phyloP scores from a whole-genome alignment of 1,140 invertebrate genomes.

The Sitodiplosis mosellana region DNA sequence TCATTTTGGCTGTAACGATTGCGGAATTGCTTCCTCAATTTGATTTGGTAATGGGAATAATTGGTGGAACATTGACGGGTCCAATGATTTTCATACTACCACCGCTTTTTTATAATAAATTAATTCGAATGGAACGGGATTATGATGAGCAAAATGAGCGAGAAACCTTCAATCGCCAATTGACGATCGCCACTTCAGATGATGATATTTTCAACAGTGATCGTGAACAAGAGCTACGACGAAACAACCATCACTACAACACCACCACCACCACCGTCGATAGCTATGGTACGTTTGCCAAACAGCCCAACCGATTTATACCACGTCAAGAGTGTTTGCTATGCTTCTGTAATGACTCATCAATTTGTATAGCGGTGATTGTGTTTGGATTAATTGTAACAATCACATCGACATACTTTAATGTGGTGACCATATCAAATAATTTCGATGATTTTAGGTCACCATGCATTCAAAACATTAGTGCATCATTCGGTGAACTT shows the following conservation, averaged over 20 bases:
- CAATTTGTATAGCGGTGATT: slow-evolving; percentile 17
- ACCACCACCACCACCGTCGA: slow-evolving; percentile 8
- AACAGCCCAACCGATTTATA: slow-evolving; percentile 6
- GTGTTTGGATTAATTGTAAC: slow-evolving; percentile 20
- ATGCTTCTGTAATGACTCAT: slow-evolving; percentile 12
- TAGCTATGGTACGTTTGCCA: slow-evolving; percentile 11
- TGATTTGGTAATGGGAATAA: slow-evolving; percentile 72
- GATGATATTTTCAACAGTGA: neutral
- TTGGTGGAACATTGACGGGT: slow-evolving; percentile 67
- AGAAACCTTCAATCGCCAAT: neutral
- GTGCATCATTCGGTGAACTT: neutral
- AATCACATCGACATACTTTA: slow-evolving; percentile 20
- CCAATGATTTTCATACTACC: slow-evolving; percentile 73
- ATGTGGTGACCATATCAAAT: slow-evolving; percentile 14
- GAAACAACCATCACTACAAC: no score
- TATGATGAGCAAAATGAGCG: slow-evolving; percentile 8
- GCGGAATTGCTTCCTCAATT: slow-evolving; percentile 71
- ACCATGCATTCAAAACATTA: slow-evolving; percentile 1
- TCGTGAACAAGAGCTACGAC: no score
- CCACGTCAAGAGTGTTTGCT: slow-evolving; percentile 12
- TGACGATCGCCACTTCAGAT: neutral
- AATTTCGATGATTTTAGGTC: neutral
- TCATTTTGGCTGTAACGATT: slow-evolving; percentile 52
- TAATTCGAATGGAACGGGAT: slow-evolving; percentile 27
- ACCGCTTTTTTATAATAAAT: slow-evolving; percentile 55